Conservation (phyloP, 2,113 vertebrate species). For the Terrapene triunguis region DNA sequence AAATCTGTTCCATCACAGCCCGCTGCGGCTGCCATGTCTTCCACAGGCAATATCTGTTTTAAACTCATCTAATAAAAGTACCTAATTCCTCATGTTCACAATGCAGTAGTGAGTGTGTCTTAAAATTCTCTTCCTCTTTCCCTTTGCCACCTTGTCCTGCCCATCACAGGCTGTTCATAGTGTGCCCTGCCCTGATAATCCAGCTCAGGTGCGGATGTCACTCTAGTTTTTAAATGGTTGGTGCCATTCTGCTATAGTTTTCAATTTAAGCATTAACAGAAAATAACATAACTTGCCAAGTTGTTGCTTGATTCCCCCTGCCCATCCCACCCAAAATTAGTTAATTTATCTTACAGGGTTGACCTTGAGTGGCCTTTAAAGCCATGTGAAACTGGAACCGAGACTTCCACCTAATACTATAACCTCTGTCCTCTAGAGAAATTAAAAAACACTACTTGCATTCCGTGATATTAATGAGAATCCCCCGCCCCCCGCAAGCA, state of each 20-base stretch:
- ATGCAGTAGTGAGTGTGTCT: neutral
- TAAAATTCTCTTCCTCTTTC: neutral
- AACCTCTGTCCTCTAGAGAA: slow-evolving; percentile 7
- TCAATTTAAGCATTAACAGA: neutral
- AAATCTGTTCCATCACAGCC: slow-evolving; percentile 67
- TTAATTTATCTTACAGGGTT: neutral
- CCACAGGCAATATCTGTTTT: slow-evolving; percentile 58
- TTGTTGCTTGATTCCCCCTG: neutral
- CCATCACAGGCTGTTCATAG: neutral
- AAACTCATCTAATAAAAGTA: slow-evolving; percentile 66
- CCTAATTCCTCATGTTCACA: slow-evolving; percentile 53
- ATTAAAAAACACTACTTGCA: neutral
- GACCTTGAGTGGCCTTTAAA: neutral
- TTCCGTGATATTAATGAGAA: slow-evolving; percentile 65
- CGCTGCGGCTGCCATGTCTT: slow-evolving; percentile 43
- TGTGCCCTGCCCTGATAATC: neutral
- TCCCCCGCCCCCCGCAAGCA: slow-evolving; percentile 46
- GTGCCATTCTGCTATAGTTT: neutral
- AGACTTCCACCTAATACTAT: neutral
- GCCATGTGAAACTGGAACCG: neutral
- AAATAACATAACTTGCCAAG: neutral
- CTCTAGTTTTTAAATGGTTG: neutral
- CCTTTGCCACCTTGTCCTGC: neutral
- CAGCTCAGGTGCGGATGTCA: neutral
- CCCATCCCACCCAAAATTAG: neutral